A percentile compares a stretch with the other conserved stretches of the same genome.
Conservation (phyloP, 2,797 vertebrate genomes). For the Hoplostethus atlanticus region DNA sequence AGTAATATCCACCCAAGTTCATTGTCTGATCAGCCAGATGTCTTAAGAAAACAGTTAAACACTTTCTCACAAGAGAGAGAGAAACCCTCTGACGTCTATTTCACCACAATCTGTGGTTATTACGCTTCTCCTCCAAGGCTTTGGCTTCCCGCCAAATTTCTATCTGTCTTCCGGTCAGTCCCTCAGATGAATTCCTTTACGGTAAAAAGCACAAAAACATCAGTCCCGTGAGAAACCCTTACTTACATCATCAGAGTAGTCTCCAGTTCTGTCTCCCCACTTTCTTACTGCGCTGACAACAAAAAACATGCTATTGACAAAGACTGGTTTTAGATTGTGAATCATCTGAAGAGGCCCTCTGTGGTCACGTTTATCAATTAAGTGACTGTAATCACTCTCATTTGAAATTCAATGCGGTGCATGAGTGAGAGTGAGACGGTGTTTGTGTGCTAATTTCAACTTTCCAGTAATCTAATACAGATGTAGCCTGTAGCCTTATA, state of each 20-base stretch:
- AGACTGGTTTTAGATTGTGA: conserved; percentile 76
- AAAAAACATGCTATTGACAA: conserved; percentile 65
- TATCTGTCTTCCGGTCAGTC: conserved; percentile 82
- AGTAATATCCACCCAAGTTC: conserved; percentile 63
- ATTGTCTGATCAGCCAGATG: conserved; percentile 60
- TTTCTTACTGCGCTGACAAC: conserved; percentile 59
- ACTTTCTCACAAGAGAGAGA: conserved; percentile 40
- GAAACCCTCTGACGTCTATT: conserved; percentile 67
- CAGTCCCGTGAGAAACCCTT: conserved; percentile 71
- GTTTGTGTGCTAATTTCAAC: conserved; percentile 82
- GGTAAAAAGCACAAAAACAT: conserved; percentile 76
- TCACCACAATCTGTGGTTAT: conserved; percentile 49
- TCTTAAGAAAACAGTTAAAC: conserved; percentile 57
- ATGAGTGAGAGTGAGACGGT: conserved; percentile 82
- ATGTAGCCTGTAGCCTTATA: conserved; percentile 75
- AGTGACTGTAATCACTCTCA: conserved; percentile 81
- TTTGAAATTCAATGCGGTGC: conserved; percentile 81
- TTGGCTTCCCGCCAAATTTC: conserved; percentile 70
- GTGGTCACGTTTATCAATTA: conserved; percentile 83
- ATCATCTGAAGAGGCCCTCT: conserved; percentile 74
- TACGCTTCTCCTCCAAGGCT: conserved; percentile 48
- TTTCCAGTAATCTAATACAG: conserved; percentile 83
- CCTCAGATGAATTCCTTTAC: conserved; percentile 75
- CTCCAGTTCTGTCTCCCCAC: conserved; percentile 49
- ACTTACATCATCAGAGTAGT: conserved; percentile 80